Percentiles rank a stretch among this genome's conserved stretches.
Evolutionary conservation across 23 tunicate genomes (phyloP).

Genomic region (Halocynthia aurantium): DNA sequence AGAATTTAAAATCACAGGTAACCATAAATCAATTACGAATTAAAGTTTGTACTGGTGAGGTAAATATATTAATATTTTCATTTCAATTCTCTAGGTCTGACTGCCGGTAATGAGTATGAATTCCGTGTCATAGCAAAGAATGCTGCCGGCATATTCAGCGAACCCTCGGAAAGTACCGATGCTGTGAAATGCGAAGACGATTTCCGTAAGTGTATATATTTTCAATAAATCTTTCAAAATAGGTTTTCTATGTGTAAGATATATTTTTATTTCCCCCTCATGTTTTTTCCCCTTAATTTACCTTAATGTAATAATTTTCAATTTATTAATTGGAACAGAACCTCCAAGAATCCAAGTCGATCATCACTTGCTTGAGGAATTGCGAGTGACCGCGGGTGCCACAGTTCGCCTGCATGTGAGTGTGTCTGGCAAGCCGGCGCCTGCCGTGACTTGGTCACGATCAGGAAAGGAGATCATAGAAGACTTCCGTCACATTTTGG

Average conservation of each 20-base stretch:
- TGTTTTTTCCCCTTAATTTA: neutral
- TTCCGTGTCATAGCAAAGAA: conserved; percentile 86
- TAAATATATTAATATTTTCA: neutral
- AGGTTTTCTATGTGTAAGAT: neutral
- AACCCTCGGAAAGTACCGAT: conserved; percentile 75
- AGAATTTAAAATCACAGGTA: conserved; percentile 51
- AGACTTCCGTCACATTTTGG: conserved; percentile 29
- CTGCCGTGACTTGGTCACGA: conserved; percentile 60
- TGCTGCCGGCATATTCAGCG: conserved; percentile 81
- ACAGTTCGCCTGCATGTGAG: conserved; percentile 65
- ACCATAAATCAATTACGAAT: neutral
- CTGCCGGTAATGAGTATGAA: conserved; percentile 68
- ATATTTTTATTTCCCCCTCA: neutral
- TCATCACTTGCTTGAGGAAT: conserved; percentile 68
- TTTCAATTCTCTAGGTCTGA: conserved; percentile 26
- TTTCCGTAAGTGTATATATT: conserved; percentile 16
- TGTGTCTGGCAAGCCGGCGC: conserved; percentile 61
- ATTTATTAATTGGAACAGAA: neutral
- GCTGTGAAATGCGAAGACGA: conserved; percentile 81
- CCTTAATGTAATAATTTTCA: neutral
- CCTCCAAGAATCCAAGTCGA: conserved; percentile 70
- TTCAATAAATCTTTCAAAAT: no score
- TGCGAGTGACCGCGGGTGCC: conserved; percentile 52
- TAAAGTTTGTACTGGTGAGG: neutral
- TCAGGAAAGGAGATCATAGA: conserved; percentile 43